A percentile compares a stretch with the other conserved stretches of the same genome.
Conservation (phyloP, 1,140 invertebrate genomes). For the Nebria ingens region DNA sequence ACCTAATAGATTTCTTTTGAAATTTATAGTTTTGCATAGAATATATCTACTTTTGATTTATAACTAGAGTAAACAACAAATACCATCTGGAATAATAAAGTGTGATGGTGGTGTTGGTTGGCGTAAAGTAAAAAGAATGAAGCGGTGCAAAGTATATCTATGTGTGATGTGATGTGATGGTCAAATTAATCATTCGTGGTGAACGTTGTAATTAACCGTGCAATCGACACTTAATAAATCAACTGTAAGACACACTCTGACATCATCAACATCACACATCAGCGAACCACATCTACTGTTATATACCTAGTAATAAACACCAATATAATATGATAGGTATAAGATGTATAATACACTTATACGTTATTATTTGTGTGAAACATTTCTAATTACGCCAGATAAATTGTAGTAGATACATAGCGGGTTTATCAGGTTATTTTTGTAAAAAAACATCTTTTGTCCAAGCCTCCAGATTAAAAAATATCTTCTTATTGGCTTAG, state of each 20-base stretch:
- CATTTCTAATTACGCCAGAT: not conserved
- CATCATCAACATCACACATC: not conserved
- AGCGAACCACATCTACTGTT: not conserved
- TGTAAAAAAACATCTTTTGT: no score
- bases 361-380: not conserved
- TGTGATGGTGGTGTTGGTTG: no score
- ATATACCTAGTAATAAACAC: not conserved
- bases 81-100: no score
- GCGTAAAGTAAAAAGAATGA: no score
- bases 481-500: no score
- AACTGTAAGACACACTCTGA: no score
- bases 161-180: not conserved
- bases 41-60: no score
- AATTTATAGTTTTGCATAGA: no score
- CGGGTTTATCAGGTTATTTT: no score
- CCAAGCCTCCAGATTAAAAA: no score
- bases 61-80: no score
- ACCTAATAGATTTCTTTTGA: no score
- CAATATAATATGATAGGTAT: not conserved
- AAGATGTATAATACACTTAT: not conserved
- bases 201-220: not conserved
- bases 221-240: slow-evolving; percentile 8
- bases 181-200: not conserved
- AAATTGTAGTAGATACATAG: not conserved
- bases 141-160: not conserved